phyloP scores from a whole-genome alignment of 2,888 invertebrate species.

The Tiphia femorata region DNA sequence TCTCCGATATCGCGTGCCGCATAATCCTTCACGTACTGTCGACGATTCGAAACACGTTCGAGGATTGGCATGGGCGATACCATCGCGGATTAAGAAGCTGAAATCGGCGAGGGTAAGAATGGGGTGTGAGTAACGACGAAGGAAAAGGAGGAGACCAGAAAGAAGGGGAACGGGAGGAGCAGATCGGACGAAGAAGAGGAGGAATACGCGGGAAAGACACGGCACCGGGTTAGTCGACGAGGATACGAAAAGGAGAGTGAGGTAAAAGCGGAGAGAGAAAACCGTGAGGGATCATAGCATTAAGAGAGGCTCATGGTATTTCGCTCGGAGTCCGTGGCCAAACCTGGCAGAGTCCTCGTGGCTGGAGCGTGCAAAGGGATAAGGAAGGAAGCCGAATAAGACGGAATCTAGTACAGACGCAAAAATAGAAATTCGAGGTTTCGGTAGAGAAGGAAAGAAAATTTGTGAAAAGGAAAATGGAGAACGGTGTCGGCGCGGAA shows the following conservation, averaged over 20 bases:
- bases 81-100: slow-evolving; percentile 33
- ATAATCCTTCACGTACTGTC: slow-evolving; percentile 32
- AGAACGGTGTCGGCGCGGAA: slow-evolving; percentile 6
- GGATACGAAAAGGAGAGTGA: neutral
- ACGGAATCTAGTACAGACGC: too few relatives aligned
- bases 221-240: too few relatives aligned
- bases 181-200: too few relatives aligned
- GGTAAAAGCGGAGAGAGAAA: neutral
- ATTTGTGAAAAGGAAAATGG: too few relatives aligned
- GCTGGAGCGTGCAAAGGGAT: too few relatives aligned
- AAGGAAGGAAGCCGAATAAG: too few relatives aligned
- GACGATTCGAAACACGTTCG: slow-evolving; percentile 42
- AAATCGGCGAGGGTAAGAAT: neutral
- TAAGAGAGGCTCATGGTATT: too few relatives aligned
- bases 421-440: too few relatives aligned
- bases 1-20: slow-evolving; percentile 26
- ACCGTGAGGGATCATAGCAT: neutral
- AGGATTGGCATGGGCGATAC: slow-evolving; percentile 32
- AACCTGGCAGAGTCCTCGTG: too few relatives aligned
- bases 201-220: too few relatives aligned
- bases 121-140: neutral
- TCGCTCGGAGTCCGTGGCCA: too few relatives aligned
- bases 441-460: too few relatives aligned
- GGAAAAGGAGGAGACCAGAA: neutral
- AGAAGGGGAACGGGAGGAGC: neutral